Evolutionary conservation across 2,113 vertebrate species (phyloP), one percentile per base, ranked within the genome.

Genomic region (Entelurus aequoreus): DNA sequence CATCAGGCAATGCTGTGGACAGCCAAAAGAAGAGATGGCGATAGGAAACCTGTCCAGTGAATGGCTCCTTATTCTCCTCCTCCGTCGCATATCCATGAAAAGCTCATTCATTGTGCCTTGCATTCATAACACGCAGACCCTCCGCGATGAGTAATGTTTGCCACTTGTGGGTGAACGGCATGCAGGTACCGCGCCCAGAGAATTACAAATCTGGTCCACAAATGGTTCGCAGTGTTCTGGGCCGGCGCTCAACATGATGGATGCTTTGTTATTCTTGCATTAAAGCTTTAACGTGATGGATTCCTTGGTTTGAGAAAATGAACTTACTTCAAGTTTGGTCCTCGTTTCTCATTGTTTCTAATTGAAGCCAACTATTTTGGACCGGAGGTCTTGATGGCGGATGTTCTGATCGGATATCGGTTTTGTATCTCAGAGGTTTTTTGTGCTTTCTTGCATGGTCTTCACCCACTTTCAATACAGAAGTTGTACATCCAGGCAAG

Each of bases 281-380:
- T 85, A 88, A 87, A 87, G 84, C 73, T 82, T 80, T 82, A 81
- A 87, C 86, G 76, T 83, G 82, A 86, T 80, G 83, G 74, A 87
- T 86, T 79, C 75, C 75, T 71, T 66, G 62, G 76, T 36, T 40
- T 53, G 62, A 63, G 62, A 54, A 42, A 76, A 69, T 64, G 69
- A 70, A 73, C 49, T 62, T 48, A 64, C 57, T 62, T 48, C 21
- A 62, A 40, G 35, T 54, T 48, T 36, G 53, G 21, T 3, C 12
- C 16, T 47, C 16, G 14, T 16, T 6, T 48, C 6, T 15, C 9
- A 8, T 60, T 28, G 61, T 42, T 59, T 61, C 61, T 53, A 21
- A 51, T 11, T 40, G 38, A 65, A 68, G 6, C 63, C 54, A 47
- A 60, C 62, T 62, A 55, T 72, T 28, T 58, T 63, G 35, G 61